Conservation (phyloP, 2,113 vertebrate species). For the Callorhinus ursinus region DNA sequence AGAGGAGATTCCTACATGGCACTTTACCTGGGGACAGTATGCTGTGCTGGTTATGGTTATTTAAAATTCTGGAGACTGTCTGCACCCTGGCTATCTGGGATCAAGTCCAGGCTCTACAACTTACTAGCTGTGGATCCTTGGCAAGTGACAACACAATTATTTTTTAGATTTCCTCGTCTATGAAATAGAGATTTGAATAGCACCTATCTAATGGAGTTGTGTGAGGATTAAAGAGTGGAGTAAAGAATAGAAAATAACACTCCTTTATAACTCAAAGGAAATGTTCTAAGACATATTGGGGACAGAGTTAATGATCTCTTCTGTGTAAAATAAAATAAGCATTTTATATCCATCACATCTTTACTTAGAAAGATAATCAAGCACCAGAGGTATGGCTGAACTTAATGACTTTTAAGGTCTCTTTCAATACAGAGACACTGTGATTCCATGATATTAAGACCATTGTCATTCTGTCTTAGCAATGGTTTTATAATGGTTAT, state of each 20-base stretch:
- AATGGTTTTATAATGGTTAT: background rate
- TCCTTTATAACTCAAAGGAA: background rate
- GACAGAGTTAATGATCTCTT: background rate
- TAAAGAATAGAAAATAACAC: background rate
- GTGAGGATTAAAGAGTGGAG: background rate
- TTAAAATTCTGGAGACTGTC: background rate
- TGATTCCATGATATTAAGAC: background rate
- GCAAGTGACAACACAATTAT: background rate
- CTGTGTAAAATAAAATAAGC: background rate
- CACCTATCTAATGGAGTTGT: background rate
- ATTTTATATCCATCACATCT: background rate
- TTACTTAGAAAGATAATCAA: background rate
- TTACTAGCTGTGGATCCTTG: background rate
- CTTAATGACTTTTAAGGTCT: background rate
- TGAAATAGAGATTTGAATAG: background rate
- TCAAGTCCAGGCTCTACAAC: background rate
- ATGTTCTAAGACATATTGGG: background rate
- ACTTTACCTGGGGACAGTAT: background rate
- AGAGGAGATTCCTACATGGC: background rate
- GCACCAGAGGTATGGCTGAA: background rate
- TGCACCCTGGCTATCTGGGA: background rate
- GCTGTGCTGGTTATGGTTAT: background rate
- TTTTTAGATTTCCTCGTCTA: background rate
- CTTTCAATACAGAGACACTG: background rate
- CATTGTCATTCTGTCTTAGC: background rate